Evolutionary conservation across 2,797 vertebrate species (phyloP).

Genomic region (Pogoniulus pusillus): DNA sequence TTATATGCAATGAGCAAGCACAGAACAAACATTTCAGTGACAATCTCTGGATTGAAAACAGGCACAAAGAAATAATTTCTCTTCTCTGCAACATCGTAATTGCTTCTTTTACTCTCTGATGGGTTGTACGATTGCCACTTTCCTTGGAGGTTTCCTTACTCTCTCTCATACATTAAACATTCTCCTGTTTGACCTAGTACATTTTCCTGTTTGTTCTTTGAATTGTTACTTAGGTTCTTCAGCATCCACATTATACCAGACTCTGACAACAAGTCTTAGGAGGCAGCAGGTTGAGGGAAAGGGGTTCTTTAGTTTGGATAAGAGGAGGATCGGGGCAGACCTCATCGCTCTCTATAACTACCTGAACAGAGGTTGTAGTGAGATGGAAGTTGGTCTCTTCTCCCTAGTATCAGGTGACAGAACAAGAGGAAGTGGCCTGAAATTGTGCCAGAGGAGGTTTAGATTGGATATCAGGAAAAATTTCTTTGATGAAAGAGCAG

Average conservation of each 20-base stretch:
- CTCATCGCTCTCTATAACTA: too few species aligned
- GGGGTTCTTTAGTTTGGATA: too few species aligned
- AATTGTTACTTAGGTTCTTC: neutral
- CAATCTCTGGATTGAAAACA: constrained; percentile 14
- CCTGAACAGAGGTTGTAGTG: too few species aligned
- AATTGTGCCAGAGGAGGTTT: too few species aligned
- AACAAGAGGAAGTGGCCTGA: too few species aligned
- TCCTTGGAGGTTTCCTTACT: neutral
- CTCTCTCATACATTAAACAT: neutral
- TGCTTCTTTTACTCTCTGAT: constrained; percentile 8
- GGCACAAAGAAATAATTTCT: constrained; percentile 31
- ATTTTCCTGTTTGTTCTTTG: neutral
- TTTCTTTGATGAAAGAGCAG: too few species aligned
- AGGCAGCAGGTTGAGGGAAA: too few species aligned
- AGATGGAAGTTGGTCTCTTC: too few species aligned
- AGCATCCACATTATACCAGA: neutral
- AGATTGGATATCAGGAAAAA: too few species aligned
- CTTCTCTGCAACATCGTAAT: constrained; percentile 22
- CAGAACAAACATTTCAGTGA: constrained; percentile 15
- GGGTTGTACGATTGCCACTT: neutral
- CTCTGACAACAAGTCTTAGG: too few species aligned
- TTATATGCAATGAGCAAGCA: constrained; percentile 36
- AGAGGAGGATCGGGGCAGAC: too few species aligned
- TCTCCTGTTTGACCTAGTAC: neutral
- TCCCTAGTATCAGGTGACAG: too few species aligned